Evolutionary conservation across 1,140 invertebrate species (phyloP).

Genomic region (Vollenhovia emeryi): DNA sequence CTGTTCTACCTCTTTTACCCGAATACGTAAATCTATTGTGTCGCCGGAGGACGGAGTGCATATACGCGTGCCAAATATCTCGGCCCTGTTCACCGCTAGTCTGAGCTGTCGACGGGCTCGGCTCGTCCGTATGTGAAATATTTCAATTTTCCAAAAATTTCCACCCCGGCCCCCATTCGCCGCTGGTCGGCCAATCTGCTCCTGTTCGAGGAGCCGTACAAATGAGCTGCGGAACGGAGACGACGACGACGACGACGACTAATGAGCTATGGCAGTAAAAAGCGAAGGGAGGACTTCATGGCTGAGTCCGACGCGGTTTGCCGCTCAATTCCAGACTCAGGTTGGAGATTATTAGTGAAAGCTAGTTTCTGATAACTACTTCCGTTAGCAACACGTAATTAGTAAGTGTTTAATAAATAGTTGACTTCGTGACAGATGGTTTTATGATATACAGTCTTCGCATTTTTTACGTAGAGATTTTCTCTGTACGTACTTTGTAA

Average conservation of each 20-base stretch:
- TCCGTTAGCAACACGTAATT: background rate
- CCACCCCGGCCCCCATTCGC: slow-evolving; percentile 20
- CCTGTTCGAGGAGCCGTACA: slow-evolving; percentile 7
- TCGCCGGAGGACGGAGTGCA: slow-evolving; percentile 71
- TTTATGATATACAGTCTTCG: background rate
- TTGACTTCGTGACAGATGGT: background rate
- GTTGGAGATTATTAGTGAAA: slow-evolving; percentile 27
- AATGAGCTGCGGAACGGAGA: slow-evolving; percentile 58
- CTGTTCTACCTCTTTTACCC: slow-evolving; percentile 76
- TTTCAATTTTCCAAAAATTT: slow-evolving; percentile 76
- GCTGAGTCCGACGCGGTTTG: slow-evolving; percentile 16
- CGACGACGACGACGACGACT: slow-evolving; percentile 33
- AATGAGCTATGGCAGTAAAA: slow-evolving; percentile 61
- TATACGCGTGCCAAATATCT: slow-evolving; percentile 76
- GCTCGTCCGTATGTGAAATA: slow-evolving; percentile 61
- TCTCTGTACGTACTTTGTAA: background rate
- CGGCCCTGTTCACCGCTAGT: slow-evolving; percentile 53
- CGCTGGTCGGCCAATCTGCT: slow-evolving; percentile 55
- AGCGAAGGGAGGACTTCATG: slow-evolving; percentile 25
- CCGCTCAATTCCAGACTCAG: slow-evolving; percentile 24
- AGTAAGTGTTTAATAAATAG: slow-evolving; percentile 24
- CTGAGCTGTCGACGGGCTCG: slow-evolving; percentile 41
- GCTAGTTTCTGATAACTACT: slow-evolving; percentile 3
- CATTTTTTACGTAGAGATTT: background rate
- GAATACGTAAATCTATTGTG: slow-evolving; percentile 80